These are phyloP conservation scores for Meteorus sp. DNA, from an alignment of 1,140 invertebrate genomes.

Conservation along the genomic window DNA sequence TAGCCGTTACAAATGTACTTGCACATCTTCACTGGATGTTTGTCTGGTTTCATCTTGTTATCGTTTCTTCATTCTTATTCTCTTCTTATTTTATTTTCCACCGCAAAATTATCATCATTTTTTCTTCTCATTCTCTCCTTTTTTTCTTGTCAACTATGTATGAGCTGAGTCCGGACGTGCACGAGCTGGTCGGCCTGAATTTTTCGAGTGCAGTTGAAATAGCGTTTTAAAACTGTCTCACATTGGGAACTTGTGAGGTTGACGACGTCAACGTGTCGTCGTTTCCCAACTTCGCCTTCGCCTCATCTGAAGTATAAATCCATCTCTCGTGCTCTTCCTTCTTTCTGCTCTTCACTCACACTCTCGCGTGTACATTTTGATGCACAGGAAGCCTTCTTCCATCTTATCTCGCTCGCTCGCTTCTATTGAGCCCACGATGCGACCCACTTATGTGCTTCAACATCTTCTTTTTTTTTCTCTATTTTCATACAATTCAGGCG, in stretches of 20 bases:
- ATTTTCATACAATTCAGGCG: too few relatives aligned
- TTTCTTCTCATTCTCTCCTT: too few relatives aligned
- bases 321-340: neutral
- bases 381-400: neutral
- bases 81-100: too few relatives aligned
- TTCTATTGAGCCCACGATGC: neutral
- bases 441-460: neutral
- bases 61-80: too few relatives aligned
- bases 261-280: neutral
- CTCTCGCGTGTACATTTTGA: too few relatives aligned
- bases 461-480: neutral
- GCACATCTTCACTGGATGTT: neutral
- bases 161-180: slow-evolving; percentile 5
- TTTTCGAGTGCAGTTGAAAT: slow-evolving; percentile 7
- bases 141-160: neutral
- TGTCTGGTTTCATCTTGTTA: neutral
- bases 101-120: too few relatives aligned
- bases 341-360: neutral
- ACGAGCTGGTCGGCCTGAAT: neutral
- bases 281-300: neutral
- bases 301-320: neutral
- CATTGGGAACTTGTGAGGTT: neutral
- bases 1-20: too few relatives aligned
- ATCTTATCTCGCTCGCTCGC: neutral
- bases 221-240: slow-evolving; percentile 8